These are phyloP conservation scores for Euspilapteryx auroguttella DNA, from an alignment of 2,888 invertebrate species.

Conservation along the genomic window DNA sequence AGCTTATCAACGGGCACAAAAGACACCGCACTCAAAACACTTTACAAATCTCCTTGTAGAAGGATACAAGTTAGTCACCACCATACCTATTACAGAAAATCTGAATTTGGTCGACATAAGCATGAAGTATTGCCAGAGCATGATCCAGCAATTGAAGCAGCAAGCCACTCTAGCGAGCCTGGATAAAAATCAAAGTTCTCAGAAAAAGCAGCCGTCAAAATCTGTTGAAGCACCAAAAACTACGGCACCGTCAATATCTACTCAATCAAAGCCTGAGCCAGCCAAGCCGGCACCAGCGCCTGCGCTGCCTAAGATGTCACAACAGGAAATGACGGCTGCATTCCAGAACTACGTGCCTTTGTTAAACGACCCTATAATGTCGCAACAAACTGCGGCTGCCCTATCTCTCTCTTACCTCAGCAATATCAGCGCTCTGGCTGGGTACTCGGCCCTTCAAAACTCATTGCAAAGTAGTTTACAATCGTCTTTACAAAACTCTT, in stretches of 20 bases:
- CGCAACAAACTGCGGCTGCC: constrained; percentile 40
- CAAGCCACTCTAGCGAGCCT: constrained; percentile 38
- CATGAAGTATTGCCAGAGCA: constrained; percentile 70
- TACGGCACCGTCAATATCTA: neutral
- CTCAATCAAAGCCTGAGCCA: neutral
- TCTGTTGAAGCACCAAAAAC: constrained; percentile 12
- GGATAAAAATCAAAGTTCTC: constrained; percentile 33
- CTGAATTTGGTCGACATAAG: constrained; percentile 68
- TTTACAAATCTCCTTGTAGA: constrained; percentile 70
- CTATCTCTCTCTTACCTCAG: constrained; percentile 33
- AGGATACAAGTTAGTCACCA: constrained; percentile 67
- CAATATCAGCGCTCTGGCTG: constrained; percentile 32
- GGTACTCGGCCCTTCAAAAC: constrained; percentile 29
- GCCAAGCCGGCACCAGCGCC: constrained; percentile 7
- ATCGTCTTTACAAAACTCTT: constrained; percentile 16
- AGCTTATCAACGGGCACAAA: constrained; percentile 70
- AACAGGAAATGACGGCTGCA: constrained; percentile 34
- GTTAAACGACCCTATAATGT: constrained; percentile 30
- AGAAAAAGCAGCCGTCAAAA: constrained; percentile 33
- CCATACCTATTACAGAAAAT: constrained; percentile 64
- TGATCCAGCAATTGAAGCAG: constrained; percentile 60
- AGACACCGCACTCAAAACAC: constrained; percentile 59
- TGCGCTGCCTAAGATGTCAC: constrained; percentile 28
- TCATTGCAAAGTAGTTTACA: constrained; percentile 25
- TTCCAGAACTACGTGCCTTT: constrained; percentile 41